Evolutionary conservation across 2,797 vertebrate species (phyloP).

Genomic region (Alfaro cultratus): DNA sequence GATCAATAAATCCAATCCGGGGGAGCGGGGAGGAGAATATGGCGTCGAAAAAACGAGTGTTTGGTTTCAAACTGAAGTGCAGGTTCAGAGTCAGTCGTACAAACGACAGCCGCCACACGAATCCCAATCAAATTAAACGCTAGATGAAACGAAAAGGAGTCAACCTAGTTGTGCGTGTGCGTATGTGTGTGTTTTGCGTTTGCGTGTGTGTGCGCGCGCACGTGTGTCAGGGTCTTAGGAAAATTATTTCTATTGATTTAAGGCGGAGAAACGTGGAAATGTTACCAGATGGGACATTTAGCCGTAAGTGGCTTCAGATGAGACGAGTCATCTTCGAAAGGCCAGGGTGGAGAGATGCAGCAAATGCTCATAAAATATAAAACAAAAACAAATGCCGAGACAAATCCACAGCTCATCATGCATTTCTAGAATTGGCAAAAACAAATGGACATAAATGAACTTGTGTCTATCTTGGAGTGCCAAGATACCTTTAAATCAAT

Average conservation of each 20-base stretch:
- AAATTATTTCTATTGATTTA: slow-evolving; percentile 99
- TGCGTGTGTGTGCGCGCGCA: slow-evolving; percentile 42
- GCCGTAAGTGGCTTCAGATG: slow-evolving; percentile 87
- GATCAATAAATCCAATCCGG: slow-evolving; percentile 57
- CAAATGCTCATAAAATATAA: slow-evolving; percentile 54
- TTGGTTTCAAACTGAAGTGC: slow-evolving; percentile 51
- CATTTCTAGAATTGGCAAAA: slow-evolving; percentile 8
- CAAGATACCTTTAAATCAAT: neutral
- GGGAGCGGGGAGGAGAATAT: slow-evolving; percentile 40
- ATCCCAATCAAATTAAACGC: slow-evolving; percentile 72
- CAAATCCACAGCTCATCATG: slow-evolving; percentile 21
- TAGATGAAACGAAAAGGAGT: slow-evolving; percentile 72
- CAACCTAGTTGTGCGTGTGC: slow-evolving; percentile 37
- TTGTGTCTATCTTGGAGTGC: neutral
- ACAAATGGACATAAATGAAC: neutral
- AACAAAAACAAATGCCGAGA: slow-evolving; percentile 34
- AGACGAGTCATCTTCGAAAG: slow-evolving; percentile 78
- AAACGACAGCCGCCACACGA: slow-evolving; percentile 57
- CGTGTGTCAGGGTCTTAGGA: slow-evolving; percentile 81
- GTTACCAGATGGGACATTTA: slow-evolving; percentile 97
- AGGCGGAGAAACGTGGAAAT: slow-evolving; percentile 94
- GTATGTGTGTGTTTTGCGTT: slow-evolving; percentile 20
- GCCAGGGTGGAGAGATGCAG: slow-evolving; percentile 58
- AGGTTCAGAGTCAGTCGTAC: slow-evolving; percentile 60
- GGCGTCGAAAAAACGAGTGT: slow-evolving; percentile 30